Evolutionary conservation across 1,140 invertebrate species (phyloP).

Genomic region (Philotrypesis tridentata): DNA sequence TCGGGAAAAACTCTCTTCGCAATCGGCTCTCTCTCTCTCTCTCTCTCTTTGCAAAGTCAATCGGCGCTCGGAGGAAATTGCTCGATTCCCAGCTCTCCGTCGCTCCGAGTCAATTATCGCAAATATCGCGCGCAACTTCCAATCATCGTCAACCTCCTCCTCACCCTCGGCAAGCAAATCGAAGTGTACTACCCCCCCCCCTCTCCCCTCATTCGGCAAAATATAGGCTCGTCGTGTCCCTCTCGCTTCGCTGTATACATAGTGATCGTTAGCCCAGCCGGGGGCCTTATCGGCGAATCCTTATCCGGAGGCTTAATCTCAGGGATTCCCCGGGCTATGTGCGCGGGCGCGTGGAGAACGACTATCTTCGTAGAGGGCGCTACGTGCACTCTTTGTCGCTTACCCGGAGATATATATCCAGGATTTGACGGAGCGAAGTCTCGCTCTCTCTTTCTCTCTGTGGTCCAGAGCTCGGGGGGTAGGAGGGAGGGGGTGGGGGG

Average conservation of each 20-base stretch:
- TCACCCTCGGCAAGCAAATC: slow-evolving; percentile 6
- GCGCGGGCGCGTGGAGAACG: not conserved
- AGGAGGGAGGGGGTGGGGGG: too few relatives aligned
- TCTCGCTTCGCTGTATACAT: too few relatives aligned
- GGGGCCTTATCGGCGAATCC: slow-evolving; percentile 24
- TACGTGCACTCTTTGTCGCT: not conserved
- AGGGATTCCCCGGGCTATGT: slow-evolving; percentile 10
- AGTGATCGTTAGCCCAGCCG: too few relatives aligned
- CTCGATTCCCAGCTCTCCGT: slow-evolving; percentile 1
- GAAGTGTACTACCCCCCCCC: slow-evolving; percentile 1
- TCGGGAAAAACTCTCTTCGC: slow-evolving; percentile 1
- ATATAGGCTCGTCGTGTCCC: too few relatives aligned
- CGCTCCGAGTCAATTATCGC: slow-evolving; percentile 25
- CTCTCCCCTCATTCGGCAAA: too few relatives aligned
- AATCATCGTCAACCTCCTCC: too few relatives aligned
- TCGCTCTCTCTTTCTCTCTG: too few relatives aligned
- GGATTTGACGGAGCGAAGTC: slow-evolving; percentile 37
- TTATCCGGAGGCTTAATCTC: slow-evolving; percentile 34
- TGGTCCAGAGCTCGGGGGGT: too few relatives aligned
- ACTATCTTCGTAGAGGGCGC: not conserved
- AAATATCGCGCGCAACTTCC: slow-evolving; percentile 25
- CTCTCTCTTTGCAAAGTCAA: slow-evolving; percentile 16
- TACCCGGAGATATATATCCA: slow-evolving; percentile 2
- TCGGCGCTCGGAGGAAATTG: slow-evolving; percentile 19
- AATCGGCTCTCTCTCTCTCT: too few relatives aligned